Evolutionary conservation across 2,797 vertebrate species (phyloP).

Genomic region (Psittacula derbiana): DNA sequence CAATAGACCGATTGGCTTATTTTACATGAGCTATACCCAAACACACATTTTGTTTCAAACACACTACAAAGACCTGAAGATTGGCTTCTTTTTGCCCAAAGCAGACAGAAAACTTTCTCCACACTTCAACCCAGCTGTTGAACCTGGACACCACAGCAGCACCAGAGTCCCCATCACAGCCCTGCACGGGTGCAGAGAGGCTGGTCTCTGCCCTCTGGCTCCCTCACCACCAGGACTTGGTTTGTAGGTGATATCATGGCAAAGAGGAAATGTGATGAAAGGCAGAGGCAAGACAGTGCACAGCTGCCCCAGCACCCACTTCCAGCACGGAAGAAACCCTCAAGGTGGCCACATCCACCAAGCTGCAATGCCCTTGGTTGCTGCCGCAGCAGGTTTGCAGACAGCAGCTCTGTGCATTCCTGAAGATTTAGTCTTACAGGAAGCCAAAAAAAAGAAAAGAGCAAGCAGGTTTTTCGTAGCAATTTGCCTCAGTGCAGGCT

Average conservation of each 20-base stretch:
- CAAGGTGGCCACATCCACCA: accelerated
- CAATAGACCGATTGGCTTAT: neutral
- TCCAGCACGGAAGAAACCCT: too few relatives aligned
- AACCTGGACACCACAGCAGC: too few relatives aligned
- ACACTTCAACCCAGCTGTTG: neutral
- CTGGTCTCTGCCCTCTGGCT: accelerated
- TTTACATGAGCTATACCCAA: neutral
- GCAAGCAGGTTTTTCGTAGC: slow-evolving; percentile 19
- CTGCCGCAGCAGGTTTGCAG: neutral
- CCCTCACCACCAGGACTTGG: neutral
- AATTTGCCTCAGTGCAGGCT: slow-evolving; percentile 63
- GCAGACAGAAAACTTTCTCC: neutral
- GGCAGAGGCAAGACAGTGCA: accelerated
- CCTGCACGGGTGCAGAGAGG: neutral
- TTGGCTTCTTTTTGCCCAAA: neutral
- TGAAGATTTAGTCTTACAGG: neutral
- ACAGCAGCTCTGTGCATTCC: neutral
- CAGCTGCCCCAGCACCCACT: neutral
- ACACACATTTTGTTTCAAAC: neutral
- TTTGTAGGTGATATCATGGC: accelerated
- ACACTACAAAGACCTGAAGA: neutral
- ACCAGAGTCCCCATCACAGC: accelerated
- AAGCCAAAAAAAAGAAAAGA: neutral
- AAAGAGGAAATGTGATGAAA: neutral
- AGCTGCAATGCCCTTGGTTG: neutral